A percentile compares a stretch with the other conserved stretches of the same genome.
Conservation (phyloP, 2,113 vertebrate genomes). For the Platycercus adscitus region DNA sequence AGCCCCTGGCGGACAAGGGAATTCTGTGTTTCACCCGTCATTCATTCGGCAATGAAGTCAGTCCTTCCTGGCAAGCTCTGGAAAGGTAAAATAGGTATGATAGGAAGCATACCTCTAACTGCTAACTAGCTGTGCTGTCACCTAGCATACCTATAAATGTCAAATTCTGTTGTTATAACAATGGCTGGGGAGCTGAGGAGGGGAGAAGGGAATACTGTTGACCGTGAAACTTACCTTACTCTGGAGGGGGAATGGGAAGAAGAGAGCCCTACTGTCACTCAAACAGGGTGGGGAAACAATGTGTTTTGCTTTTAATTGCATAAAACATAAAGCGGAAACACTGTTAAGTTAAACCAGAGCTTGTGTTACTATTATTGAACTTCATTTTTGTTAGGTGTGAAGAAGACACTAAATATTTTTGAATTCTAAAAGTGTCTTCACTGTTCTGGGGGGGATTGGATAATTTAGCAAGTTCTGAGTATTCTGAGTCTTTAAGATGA, state of each 20-base stretch:
- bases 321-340: background rate
- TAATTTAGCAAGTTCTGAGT: background rate
- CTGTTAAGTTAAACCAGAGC: background rate
- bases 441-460: background rate
- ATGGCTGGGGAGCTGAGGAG: background rate
- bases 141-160: background rate
- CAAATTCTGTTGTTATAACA: background rate
- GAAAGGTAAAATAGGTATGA: background rate
- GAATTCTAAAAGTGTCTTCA: background rate
- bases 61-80: background rate
- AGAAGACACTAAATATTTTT: background rate
- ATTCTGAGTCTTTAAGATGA: background rate
- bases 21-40: background rate
- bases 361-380: background rate
- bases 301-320: background rate
- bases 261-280: background rate
- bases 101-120: background rate
- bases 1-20: background rate
- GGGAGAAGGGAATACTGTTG: background rate
- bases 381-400: background rate
- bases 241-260: background rate
- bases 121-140: background rate
- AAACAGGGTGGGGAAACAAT: rapidly evolving
- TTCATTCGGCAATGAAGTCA: background rate
- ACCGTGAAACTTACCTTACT: background rate